Evolutionary conservation across 23 tunicate species (phyloP), one percentile per base, ranked within the genome.

Genomic region (Ciona savignyi): DNA sequence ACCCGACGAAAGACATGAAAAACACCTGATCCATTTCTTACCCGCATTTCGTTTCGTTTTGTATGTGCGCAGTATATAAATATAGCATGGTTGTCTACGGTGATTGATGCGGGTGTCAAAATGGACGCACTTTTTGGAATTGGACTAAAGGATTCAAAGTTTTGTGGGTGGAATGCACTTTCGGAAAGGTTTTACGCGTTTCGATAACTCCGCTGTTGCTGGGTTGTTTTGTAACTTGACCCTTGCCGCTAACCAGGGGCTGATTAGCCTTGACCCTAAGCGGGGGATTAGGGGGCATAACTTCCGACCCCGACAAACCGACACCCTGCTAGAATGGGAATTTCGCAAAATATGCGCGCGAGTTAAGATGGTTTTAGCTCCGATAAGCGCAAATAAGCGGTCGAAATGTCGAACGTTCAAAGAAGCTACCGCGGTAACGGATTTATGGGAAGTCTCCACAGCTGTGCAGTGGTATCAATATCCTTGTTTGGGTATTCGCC

Each of bases 1-100:
- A 94, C 99, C 9, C 68, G 99, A 70, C 60, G 99, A 71, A 94
- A 94, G 71, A 86, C 99, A 23, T 94, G 68, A 85, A 26, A 21
- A 29, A 63, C 28, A 22, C 15, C 24, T 25, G 28, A 49, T 49
- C 20, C 56, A 42, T 42, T 42, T 42, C 56, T 42, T 49, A 49
- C 20, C 20, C 15, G 15, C 20, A 11, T 49, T 49, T 15, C 61
- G 61, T 49, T 49, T 49, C 20, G 61, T 49, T 11, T 49, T 11
- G 15, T 49, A 11, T 49, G 61, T 49, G n/a, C n/a, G n/a, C n/a
- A n/a, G n/a, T n/a, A n/a, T n/a, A n/a, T n/a, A n/a, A n/a, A n/a
- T n/a, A n/a, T n/a, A n/a, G 15, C 56, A 42, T 42, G 15, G 9
- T 9, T 42, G 56, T 9, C 9, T 6, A 42, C 56, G 11, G 9